Evolutionary conservation across 2,113 vertebrate genomes (phyloP).

Genomic region (Alosa alosa): DNA sequence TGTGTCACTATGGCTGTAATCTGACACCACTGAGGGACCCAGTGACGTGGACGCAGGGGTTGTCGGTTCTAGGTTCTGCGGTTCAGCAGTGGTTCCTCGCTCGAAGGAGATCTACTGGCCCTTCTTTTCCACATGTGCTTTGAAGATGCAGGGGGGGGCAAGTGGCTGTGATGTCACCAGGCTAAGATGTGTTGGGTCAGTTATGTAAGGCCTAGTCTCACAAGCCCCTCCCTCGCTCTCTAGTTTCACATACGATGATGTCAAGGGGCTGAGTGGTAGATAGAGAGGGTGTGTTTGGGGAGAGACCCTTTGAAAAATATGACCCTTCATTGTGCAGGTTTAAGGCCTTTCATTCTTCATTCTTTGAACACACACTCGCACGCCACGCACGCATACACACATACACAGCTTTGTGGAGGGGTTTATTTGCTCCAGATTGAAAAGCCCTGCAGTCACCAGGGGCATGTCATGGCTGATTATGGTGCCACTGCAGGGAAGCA

Average conservation of each 20-base stretch:
- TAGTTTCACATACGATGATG: background rate
- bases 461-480: background rate
- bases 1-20: background rate
- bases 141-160: background rate
- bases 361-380: background rate
- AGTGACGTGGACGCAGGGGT: background rate
- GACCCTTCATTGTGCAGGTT: background rate
- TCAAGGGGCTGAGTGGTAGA: background rate
- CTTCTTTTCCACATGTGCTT: background rate
- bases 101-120: background rate
- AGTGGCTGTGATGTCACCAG: background rate
- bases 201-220: background rate
- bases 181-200: background rate
- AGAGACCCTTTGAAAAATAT: background rate
- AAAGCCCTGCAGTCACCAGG: background rate
- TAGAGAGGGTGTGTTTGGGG: background rate
- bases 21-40: background rate
- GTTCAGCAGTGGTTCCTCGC: background rate
- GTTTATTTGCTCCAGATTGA: constrained; percentile 16
- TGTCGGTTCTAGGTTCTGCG: background rate
- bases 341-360: constrained; percentile 22
- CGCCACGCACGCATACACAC: background rate
- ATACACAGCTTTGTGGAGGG: background rate
- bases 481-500: background rate
- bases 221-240: background rate